A percentile compares a stretch with the other conserved stretches of the same genome.
Evolutionary conservation across 37 sponge, comb jelly and placozoan genomes (phyloP).

Genomic region (Amphimedon queenslandica): DNA sequence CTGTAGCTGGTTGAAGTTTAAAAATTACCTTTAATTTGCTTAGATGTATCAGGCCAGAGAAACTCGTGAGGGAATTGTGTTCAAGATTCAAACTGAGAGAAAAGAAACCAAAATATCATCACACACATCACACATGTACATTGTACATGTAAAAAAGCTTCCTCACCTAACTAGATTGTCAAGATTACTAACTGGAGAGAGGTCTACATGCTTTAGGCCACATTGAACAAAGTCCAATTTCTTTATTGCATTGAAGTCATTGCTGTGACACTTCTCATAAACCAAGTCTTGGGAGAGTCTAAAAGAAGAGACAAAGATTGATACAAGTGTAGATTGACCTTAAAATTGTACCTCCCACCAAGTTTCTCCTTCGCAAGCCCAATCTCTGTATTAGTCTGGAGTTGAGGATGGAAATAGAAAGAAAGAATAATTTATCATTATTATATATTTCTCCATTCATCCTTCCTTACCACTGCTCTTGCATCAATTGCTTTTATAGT

Average conservation of each 20-base stretch:
- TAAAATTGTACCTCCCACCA: conserved; percentile 57
- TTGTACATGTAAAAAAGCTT: not conserved
- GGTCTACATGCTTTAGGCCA: conserved; percentile 68
- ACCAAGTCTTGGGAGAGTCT: conserved; percentile 84
- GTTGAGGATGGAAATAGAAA: too few species aligned
- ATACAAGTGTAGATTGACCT: too few species aligned
- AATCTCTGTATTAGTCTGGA: conserved; percentile 55
- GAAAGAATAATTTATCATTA: not conserved
- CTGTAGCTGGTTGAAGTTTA: too few species aligned
- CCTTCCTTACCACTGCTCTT: conserved; percentile 51
- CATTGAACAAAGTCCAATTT: conserved; percentile 62
- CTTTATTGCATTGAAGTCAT: conserved; percentile 27
- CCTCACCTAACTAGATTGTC: conserved; percentile 66
- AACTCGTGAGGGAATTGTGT: conserved; percentile 81
- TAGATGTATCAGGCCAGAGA: conserved; percentile 78
- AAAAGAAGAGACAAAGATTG: not conserved
- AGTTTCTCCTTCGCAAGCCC: conserved; percentile 65
- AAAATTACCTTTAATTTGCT: conserved; percentile 85
- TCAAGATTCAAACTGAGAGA: conserved; percentile 86
- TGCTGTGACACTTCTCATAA: conserved; percentile 53
- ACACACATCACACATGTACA: not conserved
- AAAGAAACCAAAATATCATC: not conserved
- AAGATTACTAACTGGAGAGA: conserved; percentile 52
- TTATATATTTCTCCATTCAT: not conserved
- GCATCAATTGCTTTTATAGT: conserved; percentile 76